Evolutionary conservation across 2,113 vertebrate species (phyloP), one percentile per base, ranked within the genome.

Genomic region (Misgurnus mizolepis): DNA sequence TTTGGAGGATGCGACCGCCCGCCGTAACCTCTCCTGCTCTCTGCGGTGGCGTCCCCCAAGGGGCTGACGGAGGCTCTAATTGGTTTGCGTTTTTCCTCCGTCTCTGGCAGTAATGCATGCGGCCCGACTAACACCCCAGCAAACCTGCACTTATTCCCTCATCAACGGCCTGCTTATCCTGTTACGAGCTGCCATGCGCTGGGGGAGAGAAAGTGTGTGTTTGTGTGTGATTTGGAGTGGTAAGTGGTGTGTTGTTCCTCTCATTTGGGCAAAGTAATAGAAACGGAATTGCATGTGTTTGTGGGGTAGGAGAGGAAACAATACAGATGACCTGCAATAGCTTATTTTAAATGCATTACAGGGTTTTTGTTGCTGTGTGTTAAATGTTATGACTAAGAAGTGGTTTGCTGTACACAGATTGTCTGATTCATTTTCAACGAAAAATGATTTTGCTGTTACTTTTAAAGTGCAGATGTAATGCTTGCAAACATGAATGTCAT

Each of bases 11-110:
- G 91, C 87, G 92, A 94, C 93, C 94, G 92, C 87, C 86, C 90
- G 91, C 89, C 87, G 89, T 89, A 94, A 92, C 90, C 91, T 73
- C 78, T 85, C 87, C 89, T 93, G 91, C 92, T 90, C 85, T 88
- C 60, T 14, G 86, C 87, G 88, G 90, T 85, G 86, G 84, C 39
- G 39, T 83, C 88, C 90, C 88, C 82, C 79, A 89, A 89, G 87
- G 91, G 93, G 88, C 70, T 84, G 49, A 40, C n/a, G 55, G 55
- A 4, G 17, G 55, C 87, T 90, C 90, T 93, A 93, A 95, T 92
- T 93, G 91, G 91, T 84, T 89, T 78, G 88, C 88, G 90, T 93
- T 72, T 70, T 53, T 73, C 47, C 50, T 47, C 72, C 67, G 67
- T 53, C 34, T 22, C 3, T 27, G 67, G 55, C 72, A 56, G 53